These are phyloP conservation scores for Chaenocephalus aceratus DNA, from an alignment of 2,113 vertebrate genomes.

Conservation along the genomic window DNA sequence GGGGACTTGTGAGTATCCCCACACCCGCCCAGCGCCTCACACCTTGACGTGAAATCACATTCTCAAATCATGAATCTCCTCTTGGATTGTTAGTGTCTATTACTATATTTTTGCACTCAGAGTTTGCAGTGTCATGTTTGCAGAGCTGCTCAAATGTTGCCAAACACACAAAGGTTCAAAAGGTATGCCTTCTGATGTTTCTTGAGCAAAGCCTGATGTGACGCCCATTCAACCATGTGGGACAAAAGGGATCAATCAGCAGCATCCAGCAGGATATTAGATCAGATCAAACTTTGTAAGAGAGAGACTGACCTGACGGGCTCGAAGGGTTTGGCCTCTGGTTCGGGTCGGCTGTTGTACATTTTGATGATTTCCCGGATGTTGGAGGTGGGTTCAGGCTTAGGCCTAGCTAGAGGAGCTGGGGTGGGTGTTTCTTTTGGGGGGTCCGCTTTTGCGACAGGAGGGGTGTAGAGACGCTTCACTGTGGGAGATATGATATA, in stretches of 20 bases:
- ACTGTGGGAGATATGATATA: conserved; percentile 34
- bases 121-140: too few species aligned
- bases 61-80: too few species aligned
- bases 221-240: background rate
- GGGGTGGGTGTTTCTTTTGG: conserved; percentile 13
- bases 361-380: conserved; percentile 92
- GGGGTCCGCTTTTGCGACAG: conserved; percentile 8
- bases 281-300: background rate
- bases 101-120: too few species aligned
- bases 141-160: too few species aligned
- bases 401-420: conserved; percentile 18
- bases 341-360: conserved; percentile 88
- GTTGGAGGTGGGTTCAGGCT: conserved; percentile 86
- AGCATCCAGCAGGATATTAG: background rate
- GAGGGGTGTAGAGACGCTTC: conserved; percentile 10
- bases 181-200: background rate
- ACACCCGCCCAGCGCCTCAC: too few species aligned
- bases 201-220: background rate
- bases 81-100: too few species aligned
- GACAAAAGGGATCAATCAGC: background rate
- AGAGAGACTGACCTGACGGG: conserved; percentile 83
- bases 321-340: conserved; percentile 80
- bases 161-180: background rate
- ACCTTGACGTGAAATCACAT: too few species aligned
- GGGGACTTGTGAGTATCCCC: too few species aligned